A percentile compares a stretch with the other conserved stretches of the same genome.
Evolutionary conservation across 2,113 vertebrate genomes (phyloP).

Genomic region (Lepidothrix coronata): DNA sequence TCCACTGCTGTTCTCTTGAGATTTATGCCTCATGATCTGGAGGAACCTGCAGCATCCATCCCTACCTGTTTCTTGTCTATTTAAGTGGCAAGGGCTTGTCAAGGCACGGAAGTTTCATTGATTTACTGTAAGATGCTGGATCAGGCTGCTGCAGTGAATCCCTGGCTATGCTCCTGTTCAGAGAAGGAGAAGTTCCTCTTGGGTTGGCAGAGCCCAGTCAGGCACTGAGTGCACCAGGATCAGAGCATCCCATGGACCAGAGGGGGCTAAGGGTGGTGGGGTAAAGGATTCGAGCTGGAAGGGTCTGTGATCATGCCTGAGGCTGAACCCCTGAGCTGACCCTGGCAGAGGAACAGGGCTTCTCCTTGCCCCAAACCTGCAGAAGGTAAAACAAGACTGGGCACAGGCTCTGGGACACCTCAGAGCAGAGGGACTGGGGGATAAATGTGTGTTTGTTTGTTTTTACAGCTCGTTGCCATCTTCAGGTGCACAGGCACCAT

Average conservation of each 20-base stretch:
- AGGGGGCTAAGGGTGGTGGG: not conserved
- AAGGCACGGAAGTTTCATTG: not conserved
- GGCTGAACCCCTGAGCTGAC: not conserved
- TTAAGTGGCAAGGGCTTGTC: constrained; percentile 12
- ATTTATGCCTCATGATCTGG: not conserved
- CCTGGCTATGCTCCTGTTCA: not conserved
- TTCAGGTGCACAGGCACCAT: not conserved
- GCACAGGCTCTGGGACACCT: rapidly evolving
- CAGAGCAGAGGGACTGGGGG: not conserved
- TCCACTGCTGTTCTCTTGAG: not conserved
- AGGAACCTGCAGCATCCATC: not conserved
- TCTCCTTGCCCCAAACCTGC: rapidly evolving
- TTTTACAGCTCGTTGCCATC: not conserved
- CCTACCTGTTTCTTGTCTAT: not conserved
- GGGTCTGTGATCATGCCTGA: rapidly evolving
- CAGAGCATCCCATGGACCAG: rapidly evolving
- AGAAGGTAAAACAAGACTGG: rapidly evolving
- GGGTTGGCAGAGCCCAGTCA: not conserved
- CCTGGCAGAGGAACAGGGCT: rapidly evolving
- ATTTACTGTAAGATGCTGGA: not conserved
- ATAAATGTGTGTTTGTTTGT: not conserved
- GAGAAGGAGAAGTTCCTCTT: not conserved
- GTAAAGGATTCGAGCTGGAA: rapidly evolving
- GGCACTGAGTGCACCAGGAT: not conserved
- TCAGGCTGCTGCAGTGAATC: not conserved